Conservation (phyloP, 2,113 vertebrate species). For the Apteryx owenii region DNA sequence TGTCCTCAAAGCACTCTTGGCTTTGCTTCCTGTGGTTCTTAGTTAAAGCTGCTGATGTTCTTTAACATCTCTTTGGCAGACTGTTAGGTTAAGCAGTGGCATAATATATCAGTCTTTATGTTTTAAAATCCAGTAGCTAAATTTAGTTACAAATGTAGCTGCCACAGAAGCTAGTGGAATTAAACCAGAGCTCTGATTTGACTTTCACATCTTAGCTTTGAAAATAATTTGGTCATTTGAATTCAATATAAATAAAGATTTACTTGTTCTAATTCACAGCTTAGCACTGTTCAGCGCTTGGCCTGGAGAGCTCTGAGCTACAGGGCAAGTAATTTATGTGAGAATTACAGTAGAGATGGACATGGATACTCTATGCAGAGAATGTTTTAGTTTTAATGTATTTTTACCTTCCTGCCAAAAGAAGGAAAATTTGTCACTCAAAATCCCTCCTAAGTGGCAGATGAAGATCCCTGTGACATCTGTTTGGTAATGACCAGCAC, state of each 20-base stretch:
- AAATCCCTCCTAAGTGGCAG: not conserved
- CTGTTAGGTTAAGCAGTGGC: not conserved
- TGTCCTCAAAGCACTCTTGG: not conserved
- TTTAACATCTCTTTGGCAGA: not conserved
- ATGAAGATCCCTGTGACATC: not conserved
- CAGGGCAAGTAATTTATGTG: not conserved
- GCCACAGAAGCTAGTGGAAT: not conserved
- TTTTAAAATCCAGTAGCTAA: not conserved
- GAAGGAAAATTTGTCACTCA: not conserved
- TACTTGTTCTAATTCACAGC: not conserved
- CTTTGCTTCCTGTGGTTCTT: not conserved
- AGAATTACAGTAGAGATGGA: not conserved
- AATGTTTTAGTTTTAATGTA: not conserved
- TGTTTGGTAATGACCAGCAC: not conserved
- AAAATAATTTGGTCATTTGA: not conserved
- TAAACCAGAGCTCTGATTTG: not conserved
- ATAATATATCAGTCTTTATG: not conserved
- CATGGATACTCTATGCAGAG: not conserved
- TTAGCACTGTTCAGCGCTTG: not conserved
- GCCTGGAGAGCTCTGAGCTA: not conserved
- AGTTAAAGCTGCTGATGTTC: not conserved
- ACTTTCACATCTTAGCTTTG: not conserved
- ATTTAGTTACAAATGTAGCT: not conserved
- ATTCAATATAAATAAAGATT: not conserved
- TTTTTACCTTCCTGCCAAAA: not conserved